Percentiles rank a stretch among this genome's conserved stretches.
Evolutionary conservation across 2,888 invertebrate species (phyloP).

Genomic region (Calameuta idolon): DNA sequence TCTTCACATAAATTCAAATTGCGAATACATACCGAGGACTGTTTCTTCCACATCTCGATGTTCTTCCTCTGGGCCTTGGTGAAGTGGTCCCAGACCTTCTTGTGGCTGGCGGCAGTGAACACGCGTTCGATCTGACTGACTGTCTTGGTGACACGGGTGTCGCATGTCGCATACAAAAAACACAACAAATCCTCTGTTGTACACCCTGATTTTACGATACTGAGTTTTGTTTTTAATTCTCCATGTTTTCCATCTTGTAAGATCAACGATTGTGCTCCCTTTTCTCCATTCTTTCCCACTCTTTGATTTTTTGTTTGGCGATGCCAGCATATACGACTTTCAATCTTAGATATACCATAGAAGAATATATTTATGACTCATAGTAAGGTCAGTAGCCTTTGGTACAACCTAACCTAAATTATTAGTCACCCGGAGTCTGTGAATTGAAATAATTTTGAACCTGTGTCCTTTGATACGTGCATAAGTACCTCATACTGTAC

Average conservation of each 20-base stretch:
- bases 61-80: conserved; percentile 99
- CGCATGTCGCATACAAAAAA: conserved; percentile 67
- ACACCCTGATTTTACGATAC: conserved; percentile 52
- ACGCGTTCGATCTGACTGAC: conserved; percentile 99
- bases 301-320: neutral
- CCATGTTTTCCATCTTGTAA: conserved; percentile 5
- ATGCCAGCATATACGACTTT: neutral
- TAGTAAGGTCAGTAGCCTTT: neutral
- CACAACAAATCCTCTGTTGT: conserved; percentile 67
- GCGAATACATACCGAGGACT: conserved; percentile 84
- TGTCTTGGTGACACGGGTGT: conserved; percentile 70
- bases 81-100: conserved; percentile 99
- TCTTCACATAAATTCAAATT: neutral
- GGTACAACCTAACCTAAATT: neutral
- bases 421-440: neutral
- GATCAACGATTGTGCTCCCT: conserved; percentile 3
- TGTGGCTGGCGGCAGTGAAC: conserved; percentile 94
- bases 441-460: neutral
- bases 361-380: neutral
- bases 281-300: conserved; percentile 20
- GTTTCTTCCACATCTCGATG: conserved; percentile 98
- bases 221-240: conserved; percentile 36
- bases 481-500: neutral
- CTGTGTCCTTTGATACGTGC: neutral
- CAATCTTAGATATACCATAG: neutral